These are phyloP conservation scores for Drosophila kuntzei DNA, from an alignment of 2,888 invertebrate species.

Conservation along the genomic window DNA sequence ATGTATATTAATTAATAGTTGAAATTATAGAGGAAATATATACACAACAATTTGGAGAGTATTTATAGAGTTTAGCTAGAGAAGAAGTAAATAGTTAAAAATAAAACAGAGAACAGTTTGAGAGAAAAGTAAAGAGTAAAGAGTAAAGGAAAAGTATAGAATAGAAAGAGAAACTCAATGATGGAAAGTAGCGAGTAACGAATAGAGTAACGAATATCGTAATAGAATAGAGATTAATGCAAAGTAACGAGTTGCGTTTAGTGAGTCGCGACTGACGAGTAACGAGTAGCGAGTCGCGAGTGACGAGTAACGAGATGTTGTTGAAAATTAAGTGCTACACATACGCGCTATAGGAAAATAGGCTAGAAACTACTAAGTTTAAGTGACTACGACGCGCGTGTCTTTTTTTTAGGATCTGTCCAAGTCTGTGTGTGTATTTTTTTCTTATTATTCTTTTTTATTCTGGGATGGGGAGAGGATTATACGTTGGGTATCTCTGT, in stretches of 20 bases:
- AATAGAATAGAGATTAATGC: neutral
- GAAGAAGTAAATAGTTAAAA: slow-evolving; percentile 2
- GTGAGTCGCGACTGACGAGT: too few species aligned
- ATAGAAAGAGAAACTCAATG: neutral
- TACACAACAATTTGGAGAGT: slow-evolving; percentile 58
- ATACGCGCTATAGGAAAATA: slow-evolving; percentile 69
- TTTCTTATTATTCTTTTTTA: too few species aligned
- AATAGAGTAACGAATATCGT: neutral
- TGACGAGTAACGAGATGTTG: slow-evolving; percentile 10
- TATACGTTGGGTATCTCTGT: slow-evolving; percentile 36
- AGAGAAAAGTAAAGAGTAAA: neutral
- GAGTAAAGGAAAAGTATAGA: neutral
- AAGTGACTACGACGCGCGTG: slow-evolving; percentile 74
- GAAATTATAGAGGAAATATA: slow-evolving; percentile 55
- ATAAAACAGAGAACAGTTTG: neutral
- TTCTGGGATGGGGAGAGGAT: neutral
- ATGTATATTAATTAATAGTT: slow-evolving; percentile 46
- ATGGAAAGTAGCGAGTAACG: neutral
- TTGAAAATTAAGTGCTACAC: slow-evolving; percentile 42
- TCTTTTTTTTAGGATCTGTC: slow-evolving; percentile 21
- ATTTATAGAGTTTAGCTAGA: slow-evolving; percentile 18
- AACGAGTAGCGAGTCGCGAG: neutral
- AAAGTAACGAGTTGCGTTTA: too few species aligned
- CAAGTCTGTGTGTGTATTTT: slow-evolving; percentile 22
- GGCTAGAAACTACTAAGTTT: slow-evolving; percentile 72